Conservation (phyloP, 1,140 invertebrate genomes). For the Drosophila watanabei region DNA sequence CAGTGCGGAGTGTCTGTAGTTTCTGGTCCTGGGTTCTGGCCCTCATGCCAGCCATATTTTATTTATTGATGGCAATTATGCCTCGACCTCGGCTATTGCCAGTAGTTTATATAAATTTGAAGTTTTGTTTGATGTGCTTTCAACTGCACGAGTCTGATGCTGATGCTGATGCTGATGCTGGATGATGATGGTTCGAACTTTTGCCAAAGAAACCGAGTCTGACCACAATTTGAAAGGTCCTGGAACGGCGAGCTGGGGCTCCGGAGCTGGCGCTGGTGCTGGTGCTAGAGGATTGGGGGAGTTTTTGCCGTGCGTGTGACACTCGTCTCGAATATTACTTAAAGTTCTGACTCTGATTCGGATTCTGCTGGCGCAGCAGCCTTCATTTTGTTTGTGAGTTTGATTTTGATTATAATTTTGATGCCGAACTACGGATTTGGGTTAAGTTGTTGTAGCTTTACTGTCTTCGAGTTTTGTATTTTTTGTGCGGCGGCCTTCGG, state of each 20-base stretch:
- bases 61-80: conserved; percentile 85
- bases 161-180: conserved; percentile 27
- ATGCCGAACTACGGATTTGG: conserved; percentile 61
- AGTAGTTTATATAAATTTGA: conserved; percentile 75
- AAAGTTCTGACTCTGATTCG: conserved; percentile 61
- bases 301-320: conserved; percentile 47
- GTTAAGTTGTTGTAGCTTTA: conserved; percentile 51
- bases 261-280: conserved; percentile 17
- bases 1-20: conserved; percentile 32
- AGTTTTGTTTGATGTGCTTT: conserved; percentile 83
- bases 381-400: conserved; percentile 63
- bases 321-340: conserved; percentile 62
- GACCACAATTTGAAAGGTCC: conserved; percentile 72
- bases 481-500: conserved; percentile 59
- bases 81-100: conserved; percentile 80
- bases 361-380: conserved; percentile 60
- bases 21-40: conserved; percentile 8
- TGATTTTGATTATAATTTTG: conserved; percentile 49
- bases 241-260: conserved; percentile 11
- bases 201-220: conserved; percentile 75
- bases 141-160: conserved; percentile 58
- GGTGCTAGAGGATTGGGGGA: conserved; percentile 11
- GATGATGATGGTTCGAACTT: conserved; percentile 69
- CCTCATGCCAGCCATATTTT: conserved; percentile 71
- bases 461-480: conserved; percentile 44